Base-by-base conservation (phyloP, 1,140 invertebrate species). In the Stratiolaelaps scimitus region DNA sequence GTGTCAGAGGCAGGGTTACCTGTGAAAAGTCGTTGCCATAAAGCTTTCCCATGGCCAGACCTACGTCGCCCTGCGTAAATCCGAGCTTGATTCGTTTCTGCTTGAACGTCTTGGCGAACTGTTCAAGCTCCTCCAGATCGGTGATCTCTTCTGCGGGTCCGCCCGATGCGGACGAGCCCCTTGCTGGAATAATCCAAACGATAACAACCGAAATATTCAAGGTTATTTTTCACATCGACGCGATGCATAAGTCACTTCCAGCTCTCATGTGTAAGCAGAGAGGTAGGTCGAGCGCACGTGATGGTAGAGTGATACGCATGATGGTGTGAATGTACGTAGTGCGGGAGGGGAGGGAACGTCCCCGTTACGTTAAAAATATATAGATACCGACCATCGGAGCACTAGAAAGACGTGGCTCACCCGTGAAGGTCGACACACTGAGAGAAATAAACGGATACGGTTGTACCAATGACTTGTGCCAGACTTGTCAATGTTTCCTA, bases 21-120 rank as follows among this genome's bases (percentile, higher is more conserved):
- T 98, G 94, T 13, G 92, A 97, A 78, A 98, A 98, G 75, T 98
- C 94, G 75, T 97, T 98, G 47, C 93, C 92, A 74, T 98, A 98
- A 0, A 97, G 80, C 76, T 96, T 96, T 46, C 94, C 94, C 89
- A 98, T 94, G 43, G 94, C 94, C 44, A 97, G 80, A 0, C 94
- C 94, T 7, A 98, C 94, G 75, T 98, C 94, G 29, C 94, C 94
- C 79, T 98, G 94, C 2, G 94, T 98, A 76, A 96, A 98, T 26
- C 94, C 89, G 70, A 95, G 80, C 77, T 96, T 96, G 70, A 96
- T 96, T 71, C 92, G 80, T 56, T 91, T 79, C 77, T 95, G 91
- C 74, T 96, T 96, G 76, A 96, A 96, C 7, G 89, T 91, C 76
- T 95, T 94, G 34, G 92, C 92, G 75, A 96, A 96, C 72, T 94